phyloP scores from a whole-genome alignment of 2,113 vertebrate species.

The Trogon melanurus region DNA sequence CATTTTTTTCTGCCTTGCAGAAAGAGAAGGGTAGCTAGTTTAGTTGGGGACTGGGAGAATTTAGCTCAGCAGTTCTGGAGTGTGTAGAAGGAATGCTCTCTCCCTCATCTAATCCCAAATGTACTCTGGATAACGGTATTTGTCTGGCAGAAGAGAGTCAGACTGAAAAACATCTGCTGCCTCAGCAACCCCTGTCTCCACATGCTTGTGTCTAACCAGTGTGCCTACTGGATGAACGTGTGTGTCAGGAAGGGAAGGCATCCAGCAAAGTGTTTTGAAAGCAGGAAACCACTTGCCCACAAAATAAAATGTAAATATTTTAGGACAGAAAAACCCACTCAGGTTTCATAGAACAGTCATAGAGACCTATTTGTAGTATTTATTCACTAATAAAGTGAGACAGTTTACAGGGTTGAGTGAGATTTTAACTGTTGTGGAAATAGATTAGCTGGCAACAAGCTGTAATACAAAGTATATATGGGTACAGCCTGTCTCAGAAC shows the following conservation, averaged over 20 bases:
- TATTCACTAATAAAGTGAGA: neutral
- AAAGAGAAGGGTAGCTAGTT: neutral
- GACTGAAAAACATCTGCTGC: neutral
- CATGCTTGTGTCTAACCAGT: neutral
- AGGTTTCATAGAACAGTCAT: neutral
- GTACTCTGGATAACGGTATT: neutral
- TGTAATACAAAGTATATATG: conserved; percentile 1
- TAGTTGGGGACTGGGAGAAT: neutral
- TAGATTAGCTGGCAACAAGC: conserved; percentile 5
- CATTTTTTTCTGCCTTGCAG: neutral
- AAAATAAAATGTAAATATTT: conserved; percentile 9
- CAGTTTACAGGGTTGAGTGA: neutral
- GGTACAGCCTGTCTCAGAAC: conserved; percentile 28
- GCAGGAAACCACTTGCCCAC: neutral
- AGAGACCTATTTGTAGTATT: neutral
- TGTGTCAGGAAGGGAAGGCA: neutral
- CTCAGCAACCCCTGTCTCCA: neutral
- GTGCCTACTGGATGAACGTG: neutral
- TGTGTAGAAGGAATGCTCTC: neutral
- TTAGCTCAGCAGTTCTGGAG: neutral
- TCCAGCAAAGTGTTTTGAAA: neutral
- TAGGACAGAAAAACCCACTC: neutral
- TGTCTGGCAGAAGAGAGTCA: neutral
- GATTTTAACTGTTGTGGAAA: conserved; percentile 19
- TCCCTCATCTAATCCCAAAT: neutral